Evolutionary conservation across 2,888 invertebrate genomes (phyloP), one percentile per base, ranked within the genome.

Genomic region (Limnephilus auricula): DNA sequence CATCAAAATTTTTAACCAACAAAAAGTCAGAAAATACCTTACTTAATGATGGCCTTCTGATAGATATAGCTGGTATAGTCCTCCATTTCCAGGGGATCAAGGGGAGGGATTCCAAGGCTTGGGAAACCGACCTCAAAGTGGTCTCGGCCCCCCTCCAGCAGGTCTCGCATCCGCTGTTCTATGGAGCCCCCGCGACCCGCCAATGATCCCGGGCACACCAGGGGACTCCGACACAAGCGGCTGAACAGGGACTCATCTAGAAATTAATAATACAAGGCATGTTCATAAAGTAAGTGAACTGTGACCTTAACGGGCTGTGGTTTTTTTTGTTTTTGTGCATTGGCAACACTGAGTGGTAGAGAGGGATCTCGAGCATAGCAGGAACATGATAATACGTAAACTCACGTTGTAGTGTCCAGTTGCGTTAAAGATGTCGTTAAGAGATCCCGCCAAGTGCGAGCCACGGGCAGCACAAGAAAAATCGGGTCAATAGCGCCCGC

Each of bases 61-160:
- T 90, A 92, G n/a, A 92, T 37, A 79, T 40, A 32, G 88, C 90
- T 91, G 25, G 83, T 65, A 25, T 90, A 18, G 80, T 40, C 31
- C n/a, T 92, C 91, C n/a, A 91, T 25, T 34, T 25, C 78, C n/a
- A 93, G 84, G 12, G 93, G 93, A 30, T 93, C 93, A 15, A 93
- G 91, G 3, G 92, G 90, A 6, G 93, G 93, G 40, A 93, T 90
- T 1, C 92, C 92, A 25, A 83, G n/a, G 5, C 78, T 89, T 0
- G 93, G 93, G 40, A 90, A 90, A 13, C 93, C 93, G 13, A 5
- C 32, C 31, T 91, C 92, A 78, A 93, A 92, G 31, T 91, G 89
- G 1, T 92, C 90, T 12, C 93, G 89, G 32, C 91, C 89, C 25
- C 90, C 84, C 50, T 93, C 93, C 78, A 93, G 79, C 18, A 92